These are phyloP conservation scores for Pandion haliaetus DNA, from an alignment of 2,113 vertebrate genomes.

Conservation along the genomic window DNA sequence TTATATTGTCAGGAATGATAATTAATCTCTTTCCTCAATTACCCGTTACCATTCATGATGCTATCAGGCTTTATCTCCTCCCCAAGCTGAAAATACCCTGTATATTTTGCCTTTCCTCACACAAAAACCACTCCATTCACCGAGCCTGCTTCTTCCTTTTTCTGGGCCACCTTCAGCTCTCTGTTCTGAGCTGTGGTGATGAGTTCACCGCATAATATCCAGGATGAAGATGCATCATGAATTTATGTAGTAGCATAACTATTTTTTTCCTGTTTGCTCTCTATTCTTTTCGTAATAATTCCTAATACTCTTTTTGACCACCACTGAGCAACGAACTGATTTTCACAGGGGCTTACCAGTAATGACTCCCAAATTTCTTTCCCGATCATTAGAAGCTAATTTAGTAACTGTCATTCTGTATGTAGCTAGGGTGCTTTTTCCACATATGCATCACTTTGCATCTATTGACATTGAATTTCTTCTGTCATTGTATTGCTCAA, in stretches of 20 bases:
- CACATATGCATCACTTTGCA: not conserved
- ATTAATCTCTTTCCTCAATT: conserved; percentile 37
- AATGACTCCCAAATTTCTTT: not conserved
- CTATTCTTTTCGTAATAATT: not conserved
- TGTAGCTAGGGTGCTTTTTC: not conserved
- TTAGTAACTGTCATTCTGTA: not conserved
- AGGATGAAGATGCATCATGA: not conserved
- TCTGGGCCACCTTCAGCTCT: not conserved
- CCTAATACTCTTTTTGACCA: conserved; percentile 8
- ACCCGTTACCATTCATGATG: not conserved
- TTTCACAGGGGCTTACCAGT: not conserved
- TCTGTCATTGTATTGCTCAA: not conserved
- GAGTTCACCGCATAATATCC: not conserved
- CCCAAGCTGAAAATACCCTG: not conserved
- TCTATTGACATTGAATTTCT: conserved; percentile 30
- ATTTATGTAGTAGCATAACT: not conserved
- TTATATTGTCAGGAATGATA: conserved; percentile 1
- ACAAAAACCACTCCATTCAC: not conserved
- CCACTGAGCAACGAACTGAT: not conserved
- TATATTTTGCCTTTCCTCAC: not conserved
- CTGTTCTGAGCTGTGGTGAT: not conserved
- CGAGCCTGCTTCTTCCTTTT: not conserved
- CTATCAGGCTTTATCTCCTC: not conserved
- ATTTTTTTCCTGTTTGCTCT: not conserved
- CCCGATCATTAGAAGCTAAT: conserved; percentile 3